Base-by-base conservation (phyloP, 2,888 invertebrate genomes). In the Drosophila atripex region DNA sequence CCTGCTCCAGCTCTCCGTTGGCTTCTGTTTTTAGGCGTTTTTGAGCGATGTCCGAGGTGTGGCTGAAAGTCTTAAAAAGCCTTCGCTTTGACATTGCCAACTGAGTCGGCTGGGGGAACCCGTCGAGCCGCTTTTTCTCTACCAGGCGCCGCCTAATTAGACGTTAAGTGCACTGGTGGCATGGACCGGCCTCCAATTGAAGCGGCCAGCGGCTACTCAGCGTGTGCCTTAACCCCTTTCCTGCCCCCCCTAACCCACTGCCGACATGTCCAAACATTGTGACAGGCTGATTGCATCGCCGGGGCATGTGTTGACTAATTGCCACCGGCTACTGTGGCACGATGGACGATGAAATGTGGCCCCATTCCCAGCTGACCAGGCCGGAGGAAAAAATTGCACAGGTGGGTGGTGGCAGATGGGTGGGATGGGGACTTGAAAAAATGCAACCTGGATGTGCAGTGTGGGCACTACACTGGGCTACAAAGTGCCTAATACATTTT, bases 11-110 rank as follows among this genome's bases (percentile, higher is more conserved):
- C 45, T 39, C 9, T 11, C 25, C 35, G 46, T 12, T 6, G 16
- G 23, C 28, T 18, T 6, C 12, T 38, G 14, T 32, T 8, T 16
- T 46, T 76, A 39, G 63, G 50, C 58, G 21, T 66, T 51, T 77
- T 76, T 85, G 86, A 82, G 56, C 79, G 86, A 86, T 86, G 86
- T 80, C 65, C 71, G 54, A 82, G 82, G 82, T 82, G 86, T 86
- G 82, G 83, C 76, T 74, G 32, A 55, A 25, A 75, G 76, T 57
- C 77, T 77, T 79, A 64, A 77, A 77, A 69, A 76, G 52, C 45
- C 63, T 63, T 52, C 35, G 78, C 78, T 76, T 78, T 83, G 80
- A 80, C 80, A 83, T 73, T 83, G 77, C 73, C 25, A 35, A 46
- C 35, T 12, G 28, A 28, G 28, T 28, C 28, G 28, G 9, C 9